These are phyloP conservation scores for Corticium candelabrum DNA, from an alignment of 37 sponge, comb jelly and placozoan genomes.

Conservation along the genomic window DNA sequence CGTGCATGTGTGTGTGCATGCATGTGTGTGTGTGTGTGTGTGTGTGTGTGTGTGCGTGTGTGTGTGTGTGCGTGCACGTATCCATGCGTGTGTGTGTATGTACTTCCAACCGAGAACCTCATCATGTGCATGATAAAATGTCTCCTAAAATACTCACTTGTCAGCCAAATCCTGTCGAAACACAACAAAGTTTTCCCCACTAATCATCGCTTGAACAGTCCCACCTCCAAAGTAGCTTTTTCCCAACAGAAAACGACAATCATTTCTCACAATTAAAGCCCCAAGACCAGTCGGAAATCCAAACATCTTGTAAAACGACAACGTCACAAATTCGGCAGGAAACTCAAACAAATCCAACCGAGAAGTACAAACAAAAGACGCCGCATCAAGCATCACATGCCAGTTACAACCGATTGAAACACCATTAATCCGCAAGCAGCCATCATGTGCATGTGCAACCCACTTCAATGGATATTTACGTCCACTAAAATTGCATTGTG, in stretches of 20 bases:
- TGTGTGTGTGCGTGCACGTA: too few species aligned
- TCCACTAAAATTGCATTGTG: constrained; percentile 86
- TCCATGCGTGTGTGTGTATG: too few species aligned
- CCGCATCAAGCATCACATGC: constrained; percentile 69
- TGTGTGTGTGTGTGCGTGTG: too few species aligned
- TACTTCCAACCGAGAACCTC: too few species aligned
- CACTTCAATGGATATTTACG: constrained; percentile 75
- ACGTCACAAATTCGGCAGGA: constrained; percentile 66
- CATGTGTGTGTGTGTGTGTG: too few species aligned
- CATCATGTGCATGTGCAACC: constrained; percentile 18
- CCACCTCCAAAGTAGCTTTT: constrained; percentile 84
- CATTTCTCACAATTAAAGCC: constrained; percentile 63
- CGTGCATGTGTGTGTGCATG: too few species aligned
- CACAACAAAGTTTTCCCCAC: not conserved
- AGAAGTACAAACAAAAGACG: constrained; percentile 55
- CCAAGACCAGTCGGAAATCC: constrained; percentile 94
- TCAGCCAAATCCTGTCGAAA: not conserved
- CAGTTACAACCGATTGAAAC: constrained; percentile 15
- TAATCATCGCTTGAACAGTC: constrained; percentile 37
- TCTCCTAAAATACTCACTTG: not conserved
- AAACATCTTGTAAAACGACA: constrained; percentile 95
- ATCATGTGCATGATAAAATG: too few species aligned
- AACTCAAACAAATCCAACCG: constrained; percentile 49
- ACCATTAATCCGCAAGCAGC: not conserved
- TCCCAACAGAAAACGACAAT: constrained; percentile 33